Base-by-base conservation (phyloP, 2,888 invertebrate species). In the Halictus ligatus region DNA sequence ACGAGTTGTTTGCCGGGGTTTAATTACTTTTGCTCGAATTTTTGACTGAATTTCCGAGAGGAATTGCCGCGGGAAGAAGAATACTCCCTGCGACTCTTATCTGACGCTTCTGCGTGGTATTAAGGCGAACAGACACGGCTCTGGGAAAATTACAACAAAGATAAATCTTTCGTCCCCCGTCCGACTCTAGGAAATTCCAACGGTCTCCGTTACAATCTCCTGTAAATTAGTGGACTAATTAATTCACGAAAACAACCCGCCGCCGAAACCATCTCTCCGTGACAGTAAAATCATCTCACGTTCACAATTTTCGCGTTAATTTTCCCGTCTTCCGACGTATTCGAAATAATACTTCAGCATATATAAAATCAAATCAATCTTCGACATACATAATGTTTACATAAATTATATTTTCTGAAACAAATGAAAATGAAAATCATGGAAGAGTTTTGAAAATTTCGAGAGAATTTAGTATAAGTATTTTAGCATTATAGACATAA, bases 1-100 rank as follows among this genome's bases (percentile, higher is more conserved):
- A 25, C 25, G 25, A 25, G 71, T 29, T 48, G 25, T 15, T 50
- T 71, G n/a, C 43, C 25, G 13, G 54, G 54, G 46, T 84, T 84
- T 83, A 84, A 83, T 76, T 84, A 84, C 83, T 84, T 83, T 71
- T 71, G 15, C 73, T 71, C 50, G 69, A 77, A 58, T 73, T 78
- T 50, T 83, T 29, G 7, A 13, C 50, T 35, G 69, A 75, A 84
- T 75, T 78, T 78, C 48, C 50, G 5, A 46, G 69, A 35, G 25
- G 43, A 58, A 74, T 50, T 67, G 40, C 35, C 69, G 21, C 15
- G 58, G 43, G 7, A 73, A 50, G 50, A 69, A 74, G 67, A 40
- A 77, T 81, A 50, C 43, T 74, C 64, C 2, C 58, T 3, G 43
- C 75, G 35, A 72, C 78, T 83, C 78, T 75, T 40, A 75, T 73